Conservation (phyloP, 2,113 vertebrate species). For the Chiloscyllium plagiosum region DNA sequence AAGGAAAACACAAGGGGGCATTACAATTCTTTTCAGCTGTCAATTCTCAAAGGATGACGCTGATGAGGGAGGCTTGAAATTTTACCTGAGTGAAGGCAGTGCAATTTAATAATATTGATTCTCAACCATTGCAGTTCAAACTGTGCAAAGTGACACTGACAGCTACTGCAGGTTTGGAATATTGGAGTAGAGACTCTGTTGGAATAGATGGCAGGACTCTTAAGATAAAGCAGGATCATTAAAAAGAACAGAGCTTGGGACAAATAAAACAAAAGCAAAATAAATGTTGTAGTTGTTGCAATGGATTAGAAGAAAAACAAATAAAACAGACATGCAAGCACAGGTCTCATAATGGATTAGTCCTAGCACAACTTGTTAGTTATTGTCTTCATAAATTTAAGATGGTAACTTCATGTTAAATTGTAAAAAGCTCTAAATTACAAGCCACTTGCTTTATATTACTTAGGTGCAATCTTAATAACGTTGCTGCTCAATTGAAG, state of each 20-base stretch:
- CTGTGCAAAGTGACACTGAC: background rate
- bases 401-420: background rate
- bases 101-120: background rate
- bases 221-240: background rate
- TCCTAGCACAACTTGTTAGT: background rate
- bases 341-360: background rate
- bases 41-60: background rate
- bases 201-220: background rate
- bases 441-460: background rate
- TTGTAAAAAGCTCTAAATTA: background rate
- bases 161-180: background rate
- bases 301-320: background rate
- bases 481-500: background rate
- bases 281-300: background rate
- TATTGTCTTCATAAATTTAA: background rate
- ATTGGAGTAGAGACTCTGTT: background rate
- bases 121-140: background rate
- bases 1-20: conserved; percentile 27
- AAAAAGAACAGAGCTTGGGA: background rate
- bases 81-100: background rate
- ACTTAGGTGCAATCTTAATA: background rate
- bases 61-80: background rate
- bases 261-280: background rate
- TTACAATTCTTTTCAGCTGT: background rate
- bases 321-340: background rate